phyloP scores from a whole-genome alignment of 2,113 vertebrate genomes.

The Paradisaea rubra region DNA sequence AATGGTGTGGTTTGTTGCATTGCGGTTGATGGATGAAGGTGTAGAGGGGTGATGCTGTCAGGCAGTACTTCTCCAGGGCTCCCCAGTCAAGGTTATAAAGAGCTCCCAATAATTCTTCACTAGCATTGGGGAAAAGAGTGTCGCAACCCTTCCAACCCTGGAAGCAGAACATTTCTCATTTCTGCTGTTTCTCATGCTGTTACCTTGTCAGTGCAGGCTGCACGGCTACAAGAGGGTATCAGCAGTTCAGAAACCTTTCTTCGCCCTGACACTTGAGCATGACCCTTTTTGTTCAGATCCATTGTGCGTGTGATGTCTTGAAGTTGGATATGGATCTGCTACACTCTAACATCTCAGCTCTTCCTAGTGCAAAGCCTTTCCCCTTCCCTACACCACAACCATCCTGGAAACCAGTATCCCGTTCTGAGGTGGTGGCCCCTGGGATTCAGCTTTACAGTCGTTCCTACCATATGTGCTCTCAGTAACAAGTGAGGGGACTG shows the following conservation, averaged over 20 bases:
- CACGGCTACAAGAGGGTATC: background rate
- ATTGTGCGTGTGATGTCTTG: accelerated
- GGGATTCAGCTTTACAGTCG: background rate
- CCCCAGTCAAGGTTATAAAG: background rate
- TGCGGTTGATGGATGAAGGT: background rate
- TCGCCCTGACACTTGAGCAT: background rate
- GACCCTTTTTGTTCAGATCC: background rate
- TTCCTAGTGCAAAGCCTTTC: background rate
- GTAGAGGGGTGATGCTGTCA: background rate
- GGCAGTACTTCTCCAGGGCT: background rate
- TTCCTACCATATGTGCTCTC: too few species aligned
- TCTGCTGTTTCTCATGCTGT: background rate
- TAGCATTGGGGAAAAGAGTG: background rate
- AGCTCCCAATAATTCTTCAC: background rate
- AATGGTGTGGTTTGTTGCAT: background rate
- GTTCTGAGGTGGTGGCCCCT: background rate
- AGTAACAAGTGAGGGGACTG: background rate
- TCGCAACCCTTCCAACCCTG: background rate
- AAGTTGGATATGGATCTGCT: background rate
- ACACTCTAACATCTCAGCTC: background rate
- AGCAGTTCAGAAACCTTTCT: background rate
- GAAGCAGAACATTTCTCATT: background rate
- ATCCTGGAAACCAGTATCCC: background rate
- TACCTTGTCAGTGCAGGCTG: background rate
- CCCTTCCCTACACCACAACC: background rate